Percentiles rank a stretch among this genome's conserved stretches.
Conservation (phyloP, 35 echinoderm and acorn worm genomes). For the Ophioderma brevispina region DNA sequence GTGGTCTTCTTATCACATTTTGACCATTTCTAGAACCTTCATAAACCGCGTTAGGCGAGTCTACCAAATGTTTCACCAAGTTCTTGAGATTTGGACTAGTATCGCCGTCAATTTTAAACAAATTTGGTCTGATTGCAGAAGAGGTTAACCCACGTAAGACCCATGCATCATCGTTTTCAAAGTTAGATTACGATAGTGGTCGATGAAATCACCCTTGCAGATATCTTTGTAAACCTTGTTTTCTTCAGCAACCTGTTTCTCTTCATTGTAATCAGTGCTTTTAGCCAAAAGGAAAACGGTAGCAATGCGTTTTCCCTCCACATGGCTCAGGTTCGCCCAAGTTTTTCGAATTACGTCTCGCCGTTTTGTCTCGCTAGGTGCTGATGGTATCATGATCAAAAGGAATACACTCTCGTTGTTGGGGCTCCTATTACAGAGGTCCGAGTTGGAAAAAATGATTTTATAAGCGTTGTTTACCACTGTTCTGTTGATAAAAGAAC, state of each 20-base stretch:
- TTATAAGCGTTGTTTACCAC: background rate
- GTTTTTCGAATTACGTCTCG: constrained; percentile 50
- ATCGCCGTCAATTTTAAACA: constrained; percentile 80
- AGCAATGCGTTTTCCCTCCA: background rate
- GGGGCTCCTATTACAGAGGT: background rate
- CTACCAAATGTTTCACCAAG: constrained; percentile 27
- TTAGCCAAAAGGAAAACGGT: constrained; percentile 59
- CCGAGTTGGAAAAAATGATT: background rate
- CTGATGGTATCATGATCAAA: background rate
- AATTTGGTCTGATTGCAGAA: constrained; percentile 69
- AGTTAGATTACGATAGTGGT: constrained; percentile 81
- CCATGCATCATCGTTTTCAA: constrained; percentile 93
- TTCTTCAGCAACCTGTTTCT: constrained; percentile 4
- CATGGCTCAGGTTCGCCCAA: constrained; percentile 35
- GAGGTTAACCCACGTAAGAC: constrained; percentile 76
- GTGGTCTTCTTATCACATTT: background rate
- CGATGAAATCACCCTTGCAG: constrained; percentile 74
- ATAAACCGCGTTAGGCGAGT: background rate
- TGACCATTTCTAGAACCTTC: background rate
- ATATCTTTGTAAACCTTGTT: constrained; percentile 58
- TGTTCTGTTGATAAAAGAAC: background rate
- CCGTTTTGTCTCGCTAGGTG: constrained; percentile 35
- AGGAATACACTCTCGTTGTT: background rate
- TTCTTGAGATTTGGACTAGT: constrained; percentile 54
- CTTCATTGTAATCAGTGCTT: background rate